Evolutionary conservation across 2,888 invertebrate species (phyloP), one percentile per base, ranked within the genome.

Genomic region (Osmoderma eremita): DNA sequence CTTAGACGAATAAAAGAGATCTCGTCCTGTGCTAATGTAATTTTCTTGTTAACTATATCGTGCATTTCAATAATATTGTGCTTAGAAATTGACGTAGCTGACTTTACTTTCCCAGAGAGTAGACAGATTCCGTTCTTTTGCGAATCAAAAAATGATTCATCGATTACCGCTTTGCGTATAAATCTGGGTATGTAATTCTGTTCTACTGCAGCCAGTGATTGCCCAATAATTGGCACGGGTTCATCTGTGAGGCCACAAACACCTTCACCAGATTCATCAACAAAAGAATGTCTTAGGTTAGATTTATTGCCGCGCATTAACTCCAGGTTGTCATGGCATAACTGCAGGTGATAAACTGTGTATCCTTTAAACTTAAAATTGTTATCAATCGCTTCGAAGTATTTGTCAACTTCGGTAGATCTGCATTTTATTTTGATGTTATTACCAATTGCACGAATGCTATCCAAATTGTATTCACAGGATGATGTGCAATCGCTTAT

Each of bases 141-240:
- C 4, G 22, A 50, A 22, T 24, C 22, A 13, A 50, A 24, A n/a
- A 22, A 20, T 10, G 0, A 2, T 12, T 54, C 3, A 10, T 15
- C 17, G 18, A 54, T 18, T 10, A 41, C 5, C 1, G 18, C 10
- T 20, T 56, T 41, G 2, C 41, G 41, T 8, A 56, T 20, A 18
- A 39, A 56, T n/a, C 54, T 20, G 12, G 13, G 39, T 18, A 56
- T 17, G n/a, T 56, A 56, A n/a, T n/a, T n/a, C 20, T 3, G 20
- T 5, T 12, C 12, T 12, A 13, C 41, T 5, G 1, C 12, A 4
- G 3, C 5, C 0, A 22, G 17, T 4, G n/a, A 6, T 18, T 20
- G n/a, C 1, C 54, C 54, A n/a, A 56, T 41, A 8, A 56, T 22
- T 0, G 54, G 54, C 8, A 56, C 6, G 12, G 22, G 13, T 1